Conservation (phyloP, 2,113 vertebrate genomes). For the Rhagologus leucostigma region DNA sequence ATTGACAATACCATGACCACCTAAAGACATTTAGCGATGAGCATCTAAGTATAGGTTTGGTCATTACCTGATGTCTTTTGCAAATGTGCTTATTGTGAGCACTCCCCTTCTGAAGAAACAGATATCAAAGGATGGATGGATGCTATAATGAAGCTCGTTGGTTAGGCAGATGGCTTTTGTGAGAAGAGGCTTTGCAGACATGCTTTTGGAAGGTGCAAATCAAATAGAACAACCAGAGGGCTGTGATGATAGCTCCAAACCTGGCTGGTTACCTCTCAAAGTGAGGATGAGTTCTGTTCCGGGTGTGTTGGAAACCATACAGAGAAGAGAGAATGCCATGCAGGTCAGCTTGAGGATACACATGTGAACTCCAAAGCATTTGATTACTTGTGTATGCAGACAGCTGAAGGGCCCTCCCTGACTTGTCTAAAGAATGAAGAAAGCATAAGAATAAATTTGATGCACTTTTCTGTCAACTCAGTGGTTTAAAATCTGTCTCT, state of each 20-base stretch:
- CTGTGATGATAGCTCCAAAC: background rate
- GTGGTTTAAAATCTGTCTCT: background rate
- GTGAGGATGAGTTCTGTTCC: background rate
- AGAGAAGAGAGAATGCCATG: background rate
- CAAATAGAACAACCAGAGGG: background rate
- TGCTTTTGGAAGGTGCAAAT: background rate
- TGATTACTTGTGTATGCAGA: background rate
- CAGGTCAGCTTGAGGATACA: background rate
- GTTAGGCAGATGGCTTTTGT: background rate
- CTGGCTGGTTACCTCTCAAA: background rate
- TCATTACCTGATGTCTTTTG: background rate
- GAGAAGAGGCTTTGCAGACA: background rate
- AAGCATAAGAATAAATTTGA: background rate
- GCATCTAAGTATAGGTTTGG: background rate
- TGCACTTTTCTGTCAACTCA: background rate
- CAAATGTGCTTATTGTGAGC: background rate
- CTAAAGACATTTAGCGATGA: background rate
- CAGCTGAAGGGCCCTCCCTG: background rate
- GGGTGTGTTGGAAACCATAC: background rate
- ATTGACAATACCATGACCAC: background rate
- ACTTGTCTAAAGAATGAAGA: background rate
- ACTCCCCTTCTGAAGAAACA: background rate
- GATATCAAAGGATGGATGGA: background rate
- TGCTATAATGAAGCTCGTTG: background rate
- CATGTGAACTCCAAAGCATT: background rate